Base-by-base conservation (phyloP, 2,113 vertebrate species). In the Centropus bengalensis region DNA sequence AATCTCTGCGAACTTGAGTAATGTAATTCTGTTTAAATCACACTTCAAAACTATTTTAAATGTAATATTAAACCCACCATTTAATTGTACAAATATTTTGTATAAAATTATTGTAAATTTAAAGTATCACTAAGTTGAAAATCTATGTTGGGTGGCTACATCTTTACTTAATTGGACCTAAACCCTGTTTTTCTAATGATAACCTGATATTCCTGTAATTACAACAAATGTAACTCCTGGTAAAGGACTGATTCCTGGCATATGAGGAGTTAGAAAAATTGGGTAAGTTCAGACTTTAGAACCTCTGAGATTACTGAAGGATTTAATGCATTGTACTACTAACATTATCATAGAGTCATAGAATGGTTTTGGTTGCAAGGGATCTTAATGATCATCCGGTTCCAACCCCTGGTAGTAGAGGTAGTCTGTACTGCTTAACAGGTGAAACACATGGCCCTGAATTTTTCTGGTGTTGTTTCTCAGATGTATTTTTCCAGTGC, bases 151-250 rank as follows among this genome's bases (percentile, higher is more conserved):
- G 8, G 8, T 63, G 32, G 9, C 44, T 62, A 7, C 24, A 30
- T 81, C 40, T 52, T 88, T 93, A 71, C 22, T 71, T 71, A 8
- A 82, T 71, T 82, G 23, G 15, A 56, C 40, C 17, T 74, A 66
- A 70, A 45, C 1, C 0, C 23, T 33, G 0, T 1, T 56, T 66
- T 47, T 85, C 32, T 26, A 64, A 44, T 30, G 3, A 8, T 56
- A 86, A 64, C 18, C 36, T 56, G 49, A 40, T 81, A 36, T 49
- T 84, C 6, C n/a, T 84, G 5, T 73, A 42, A 27, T 83, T 89
- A 12, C 1, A 92, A 52, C 63, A 83, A 45, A 47, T 60, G 10
- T 44, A 77, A 47, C 21, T 90, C 12, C 24, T 79, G 33, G n/a
- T 49, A 64, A 26, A 55, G 56, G 49, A 40, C 33, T 44, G 27